A percentile compares a stretch with the other conserved stretches of the same genome.
Evolutionary conservation across 2,113 vertebrate species (phyloP).

Genomic region (Petrocephalus microphthalmus): DNA sequence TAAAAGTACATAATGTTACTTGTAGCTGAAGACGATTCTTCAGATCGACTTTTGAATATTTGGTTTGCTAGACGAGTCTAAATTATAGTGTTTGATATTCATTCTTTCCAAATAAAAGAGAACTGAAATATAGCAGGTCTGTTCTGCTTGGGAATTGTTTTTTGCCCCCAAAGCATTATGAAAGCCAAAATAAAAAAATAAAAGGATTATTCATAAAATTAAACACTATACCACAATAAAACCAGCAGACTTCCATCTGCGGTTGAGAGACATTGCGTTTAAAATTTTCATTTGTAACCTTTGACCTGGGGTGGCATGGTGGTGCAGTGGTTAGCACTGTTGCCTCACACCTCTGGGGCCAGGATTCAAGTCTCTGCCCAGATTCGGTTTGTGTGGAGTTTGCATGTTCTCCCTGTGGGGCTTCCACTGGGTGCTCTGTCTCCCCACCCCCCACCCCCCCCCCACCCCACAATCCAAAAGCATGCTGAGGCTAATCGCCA

Average conservation of each 20-base stretch:
- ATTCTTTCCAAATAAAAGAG: background rate
- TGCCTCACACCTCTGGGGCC: no score
- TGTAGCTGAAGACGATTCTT: slow-evolving; percentile 43
- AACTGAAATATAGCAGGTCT: background rate
- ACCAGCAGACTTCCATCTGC: background rate
- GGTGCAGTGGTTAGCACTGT: no score
- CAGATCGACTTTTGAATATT: slow-evolving; percentile 43
- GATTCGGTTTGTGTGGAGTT: no score
- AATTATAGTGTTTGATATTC: background rate
- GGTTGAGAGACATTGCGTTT: background rate
- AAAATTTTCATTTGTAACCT: background rate
- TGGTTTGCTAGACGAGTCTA: background rate
- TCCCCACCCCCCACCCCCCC: no score
- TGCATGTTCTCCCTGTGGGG: no score
- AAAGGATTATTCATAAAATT: background rate
- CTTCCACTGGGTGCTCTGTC: no score
- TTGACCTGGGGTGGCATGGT: no score
- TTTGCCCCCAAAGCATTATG: background rate
- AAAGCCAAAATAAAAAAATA: background rate
- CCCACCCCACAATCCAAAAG: no score
- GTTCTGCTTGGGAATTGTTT: background rate
- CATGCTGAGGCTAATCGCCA: no score
- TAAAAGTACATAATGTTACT: slow-evolving; percentile 41
- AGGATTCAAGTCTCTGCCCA: no score
- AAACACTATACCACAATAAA: background rate